Base-by-base conservation (phyloP, 1,140 invertebrate genomes). In the Pseudomyrmex sp. region DNA sequence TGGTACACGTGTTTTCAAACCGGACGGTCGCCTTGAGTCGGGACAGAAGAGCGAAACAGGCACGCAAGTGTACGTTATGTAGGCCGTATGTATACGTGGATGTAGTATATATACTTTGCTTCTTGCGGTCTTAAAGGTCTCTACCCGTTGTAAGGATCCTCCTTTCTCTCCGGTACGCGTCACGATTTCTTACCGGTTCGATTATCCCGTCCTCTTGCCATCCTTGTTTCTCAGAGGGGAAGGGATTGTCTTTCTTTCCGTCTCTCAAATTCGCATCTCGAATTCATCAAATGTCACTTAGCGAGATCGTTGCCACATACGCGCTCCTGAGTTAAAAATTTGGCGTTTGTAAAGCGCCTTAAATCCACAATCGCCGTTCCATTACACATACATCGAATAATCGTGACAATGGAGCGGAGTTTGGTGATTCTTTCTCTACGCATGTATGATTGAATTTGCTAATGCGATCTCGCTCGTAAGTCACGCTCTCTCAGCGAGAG, bases 81-180 rank as follows among this genome's bases (percentile, higher is more conserved):
- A 73, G 77, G 65, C 80, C 87, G 72, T 73, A 85, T 70, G 65
- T 86, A 35, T 35, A 82, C 68, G 82, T 66, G 23, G 82, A 83
- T 62, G 56, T 82, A 76, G 77, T 87, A 88, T 90, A 85, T 85
- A 35, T 35, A 35, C 87, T 91, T 89, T 89, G 88, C 88, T 89
- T 85, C 86, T 89, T 75, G 82, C 73, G 82, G 89, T 88, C 88
- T 90, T 83, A 91, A 92, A 92, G 89, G 88, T 92, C 90, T 92
- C 87, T 88, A 87, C 48, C 13, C 77, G 73, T 62, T 75, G 74
- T 89, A 87, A 35, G 90, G 84, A 93, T 92, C 86, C 89, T 92
- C 90, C 91, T 93, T 92, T 93, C 91, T 91, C 91, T 90, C 72
- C n/a, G 84, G 80, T 84, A 70, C 85, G 61, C 85, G 88, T 92